Percentiles rank a stretch among this genome's conserved stretches.
phyloP scores from a whole-genome alignment of 2,888 invertebrate genomes.

The Drosophila basisetae region DNA sequence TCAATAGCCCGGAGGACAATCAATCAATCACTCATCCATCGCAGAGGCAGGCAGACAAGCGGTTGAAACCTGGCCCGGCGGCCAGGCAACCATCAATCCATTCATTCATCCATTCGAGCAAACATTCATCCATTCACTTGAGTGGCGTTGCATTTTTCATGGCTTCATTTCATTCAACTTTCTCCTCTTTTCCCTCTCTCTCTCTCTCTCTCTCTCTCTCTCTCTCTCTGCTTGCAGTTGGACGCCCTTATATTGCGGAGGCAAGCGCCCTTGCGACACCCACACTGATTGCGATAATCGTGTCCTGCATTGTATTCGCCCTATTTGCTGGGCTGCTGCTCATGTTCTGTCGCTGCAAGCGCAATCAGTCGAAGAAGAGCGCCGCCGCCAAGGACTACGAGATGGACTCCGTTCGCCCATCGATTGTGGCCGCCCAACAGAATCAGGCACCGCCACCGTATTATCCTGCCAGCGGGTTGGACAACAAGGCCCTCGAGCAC shows the following conservation, averaged over 20 bases:
- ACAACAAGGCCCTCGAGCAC: conserved; percentile 96
- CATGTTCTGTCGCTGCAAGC: conserved; percentile 94
- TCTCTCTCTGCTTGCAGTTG: conserved; percentile 87
- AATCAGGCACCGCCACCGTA: conserved; percentile 95
- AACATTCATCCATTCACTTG: conserved; percentile 57
- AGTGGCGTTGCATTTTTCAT: conserved; percentile 76
- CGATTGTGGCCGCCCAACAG: conserved; percentile 92
- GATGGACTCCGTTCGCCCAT: conserved; percentile 94
- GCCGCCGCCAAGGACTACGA: conserved; percentile 94
- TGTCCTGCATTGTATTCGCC: conserved; percentile 92
- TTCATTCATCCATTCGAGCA: conserved; percentile 27
- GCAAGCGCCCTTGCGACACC: conserved; percentile 91
- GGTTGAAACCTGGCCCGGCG: not conserved
- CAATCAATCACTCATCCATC: conserved; percentile 66
- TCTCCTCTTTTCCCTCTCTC: conserved; percentile 4
- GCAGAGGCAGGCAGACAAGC: conserved; percentile 17
- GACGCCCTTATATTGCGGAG: conserved; percentile 92
- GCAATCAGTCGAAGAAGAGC: conserved; percentile 92
- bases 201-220: conserved; percentile 9
- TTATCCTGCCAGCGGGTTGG: conserved; percentile 94
- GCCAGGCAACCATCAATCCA: conserved; percentile 33
- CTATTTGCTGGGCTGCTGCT: conserved; percentile 91
- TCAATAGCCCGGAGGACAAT: conserved; percentile 61
- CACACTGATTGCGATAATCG: conserved; percentile 91
- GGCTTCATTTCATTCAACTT: conserved; percentile 67